Evolutionary conservation across 1,140 invertebrate genomes (phyloP).

Genomic region (Drosophila bifasciata): DNA sequence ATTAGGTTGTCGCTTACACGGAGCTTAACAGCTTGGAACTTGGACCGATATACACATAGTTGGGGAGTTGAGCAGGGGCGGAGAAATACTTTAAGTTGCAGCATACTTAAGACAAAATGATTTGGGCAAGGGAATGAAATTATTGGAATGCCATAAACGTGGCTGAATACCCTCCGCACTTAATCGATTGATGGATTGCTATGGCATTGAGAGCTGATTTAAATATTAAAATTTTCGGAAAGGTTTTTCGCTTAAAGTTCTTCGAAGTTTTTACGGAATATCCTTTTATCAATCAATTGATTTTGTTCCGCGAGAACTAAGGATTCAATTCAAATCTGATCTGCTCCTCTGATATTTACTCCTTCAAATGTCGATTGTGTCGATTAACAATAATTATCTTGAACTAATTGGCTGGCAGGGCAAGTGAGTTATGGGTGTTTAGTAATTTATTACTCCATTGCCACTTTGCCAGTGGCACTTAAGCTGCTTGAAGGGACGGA

Average conservation of each 20-base stretch:
- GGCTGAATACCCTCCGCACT: too few relatives aligned
- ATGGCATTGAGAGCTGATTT: too few relatives aligned
- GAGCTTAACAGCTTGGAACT: conserved; percentile 31
- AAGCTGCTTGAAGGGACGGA: conserved; percentile 22
- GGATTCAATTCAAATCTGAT: conserved; percentile 3
- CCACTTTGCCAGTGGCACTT: conserved; percentile 1
- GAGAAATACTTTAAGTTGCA: conserved; percentile 21
- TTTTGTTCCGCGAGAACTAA: neutral
- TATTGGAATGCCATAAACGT: too few relatives aligned
- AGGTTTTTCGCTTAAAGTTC: too few relatives aligned
- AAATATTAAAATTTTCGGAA: too few relatives aligned
- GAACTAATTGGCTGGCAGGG: conserved; percentile 26
- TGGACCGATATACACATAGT: conserved; percentile 19
- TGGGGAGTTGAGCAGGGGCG: conserved; percentile 24
- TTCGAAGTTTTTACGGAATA: too few relatives aligned
- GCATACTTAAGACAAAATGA: neutral
- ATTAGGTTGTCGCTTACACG: conserved; percentile 42
- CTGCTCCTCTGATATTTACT: too few relatives aligned
- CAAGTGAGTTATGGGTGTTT: conserved; percentile 45
- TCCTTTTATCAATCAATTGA: too few relatives aligned
- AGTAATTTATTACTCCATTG: conserved; percentile 23
- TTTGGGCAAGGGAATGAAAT: neutral
- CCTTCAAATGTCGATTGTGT: neutral
- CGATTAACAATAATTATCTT: conserved; percentile 54
- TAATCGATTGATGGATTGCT: too few relatives aligned